phyloP scores from a whole-genome alignment of 2,888 invertebrate species.

The Sinhomidia bicolor region DNA sequence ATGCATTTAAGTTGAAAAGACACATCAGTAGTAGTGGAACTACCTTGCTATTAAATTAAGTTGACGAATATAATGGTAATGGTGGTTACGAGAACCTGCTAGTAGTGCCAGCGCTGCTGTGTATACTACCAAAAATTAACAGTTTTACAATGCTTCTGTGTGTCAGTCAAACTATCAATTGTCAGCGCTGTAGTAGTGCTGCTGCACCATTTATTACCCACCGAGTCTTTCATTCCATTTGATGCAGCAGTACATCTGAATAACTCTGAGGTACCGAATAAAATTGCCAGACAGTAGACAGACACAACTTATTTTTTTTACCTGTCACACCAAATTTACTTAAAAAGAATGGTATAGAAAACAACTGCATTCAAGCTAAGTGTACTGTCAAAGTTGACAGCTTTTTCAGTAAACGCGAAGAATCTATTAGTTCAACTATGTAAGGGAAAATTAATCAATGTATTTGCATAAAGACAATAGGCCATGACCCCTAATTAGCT shows the following conservation, averaged over 20 bases:
- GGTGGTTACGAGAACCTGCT: slow-evolving; percentile 18
- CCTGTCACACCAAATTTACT: background rate
- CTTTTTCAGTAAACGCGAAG: no score
- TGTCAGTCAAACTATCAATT: background rate
- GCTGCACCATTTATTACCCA: background rate
- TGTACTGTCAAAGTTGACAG: no score
- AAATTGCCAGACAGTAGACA: background rate
- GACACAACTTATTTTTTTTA: background rate
- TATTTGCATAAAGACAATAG: no score
- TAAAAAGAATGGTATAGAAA: no score
- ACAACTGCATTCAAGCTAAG: no score
- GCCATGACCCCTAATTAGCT: no score
- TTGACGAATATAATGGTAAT: background rate
- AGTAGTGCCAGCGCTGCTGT: background rate
- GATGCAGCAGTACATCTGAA: background rate
- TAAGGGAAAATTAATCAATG: no score
- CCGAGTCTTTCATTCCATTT: no score
- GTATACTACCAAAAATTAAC: background rate
- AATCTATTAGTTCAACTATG: no score
- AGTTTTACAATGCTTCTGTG: background rate
- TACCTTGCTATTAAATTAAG: slow-evolving; percentile 11
- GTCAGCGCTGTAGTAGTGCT: background rate
- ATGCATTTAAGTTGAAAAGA: background rate
- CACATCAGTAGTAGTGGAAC: background rate
- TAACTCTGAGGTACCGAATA: background rate